Base-by-base conservation (phyloP, 2,888 invertebrate species). In the Ommatoiulus sabulosus region DNA sequence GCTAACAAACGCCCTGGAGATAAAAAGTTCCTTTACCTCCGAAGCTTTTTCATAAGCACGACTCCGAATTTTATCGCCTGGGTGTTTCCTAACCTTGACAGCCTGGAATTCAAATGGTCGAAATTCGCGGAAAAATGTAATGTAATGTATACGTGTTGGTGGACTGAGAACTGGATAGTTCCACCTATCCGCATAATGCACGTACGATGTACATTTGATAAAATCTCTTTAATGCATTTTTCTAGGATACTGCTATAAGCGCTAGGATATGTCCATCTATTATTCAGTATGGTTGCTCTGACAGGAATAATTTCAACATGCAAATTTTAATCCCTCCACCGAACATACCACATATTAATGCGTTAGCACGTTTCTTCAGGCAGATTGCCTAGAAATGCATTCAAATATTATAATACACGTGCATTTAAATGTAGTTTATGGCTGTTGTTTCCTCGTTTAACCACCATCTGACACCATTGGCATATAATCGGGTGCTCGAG, bases 151-250 rank as follows among this genome's bases (percentile, higher is more conserved):
- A 80, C 80, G 80, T 80, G 15, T 35, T 43, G 35, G 80, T 43
- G 80, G 80, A 80, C 35, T 12, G 12, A 80, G 35, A 72, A 80
- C 35, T 80, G 35, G 80, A 80, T 15, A 35, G 15, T 80, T 24
- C 8, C 80, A 24, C 35, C 80, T 43, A 80, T 43, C 35, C 80
- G 35, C 35, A 80, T 80, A 80, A 80, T 80, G 80, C 80, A 80
- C 80, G 15, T 80, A 80, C 35, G 80, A 80, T 80, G 80, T 80
- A 80, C 80, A 24, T 15, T 80, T 80, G 80, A 80, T 80, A 80
- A 80, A 80, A 80, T 80, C 35, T 80, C 80, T 80, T 80, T 80
- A 80, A 80, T 80, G 80, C 80, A 43, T 80, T 80, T 80, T 80
- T 80, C 35, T 43, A 35, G 80, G 80, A 80, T 35, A 43, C 12